Base-by-base conservation (phyloP, 2,113 vertebrate species). In the Odocoileus virginianus region DNA sequence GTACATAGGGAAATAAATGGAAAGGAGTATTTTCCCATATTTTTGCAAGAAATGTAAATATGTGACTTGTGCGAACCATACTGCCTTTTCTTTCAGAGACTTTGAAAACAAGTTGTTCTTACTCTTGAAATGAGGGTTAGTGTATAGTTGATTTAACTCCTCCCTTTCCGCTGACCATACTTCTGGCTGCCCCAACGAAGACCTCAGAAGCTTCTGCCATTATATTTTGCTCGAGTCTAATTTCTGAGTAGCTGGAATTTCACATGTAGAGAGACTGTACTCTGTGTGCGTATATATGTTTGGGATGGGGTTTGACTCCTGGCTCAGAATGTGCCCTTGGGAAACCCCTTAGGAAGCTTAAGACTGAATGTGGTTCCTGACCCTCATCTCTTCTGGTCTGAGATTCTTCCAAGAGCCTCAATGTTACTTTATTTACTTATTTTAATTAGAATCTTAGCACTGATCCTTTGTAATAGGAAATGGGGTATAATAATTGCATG, bases 371-470 rank as follows among this genome's bases (percentile, higher is more conserved):
- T 40, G 50, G 50, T 74, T 91, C 52, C 40, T 86, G 52, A 92
- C 17, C 7, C 43, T 43, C 43, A 40, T 17, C 27, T 94, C 40
- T 89, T 93, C 6, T 30, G 47, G 47, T 94, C 57, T 85, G 12
- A 84, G 67, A 33, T 43, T 95, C 90, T 95, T 95, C 33, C 52
- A 19, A 93, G 74, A 86, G n/a, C 74, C 78, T 61, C 87, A 28
- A 5, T 81, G 47, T 95, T 82, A 78, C 64, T 93, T 88, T 58
- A 74, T 88, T 83, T 61, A 13, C 27, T 84, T 91, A 87, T 92
- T 96, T 93, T 36, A 78, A 81, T 89, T 95, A 95, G 60, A n/a
- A 25, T 94, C 19, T 88, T 93, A 50, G 54, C 52, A 52, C 28
- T 89, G 52, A 81, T 58, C 40, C 23, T 94, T 87, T 74, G 45